Percentiles rank a stretch among this genome's conserved stretches.
Evolutionary conservation across 2,888 invertebrate species (phyloP).

Genomic region (Sisyra nigra): DNA sequence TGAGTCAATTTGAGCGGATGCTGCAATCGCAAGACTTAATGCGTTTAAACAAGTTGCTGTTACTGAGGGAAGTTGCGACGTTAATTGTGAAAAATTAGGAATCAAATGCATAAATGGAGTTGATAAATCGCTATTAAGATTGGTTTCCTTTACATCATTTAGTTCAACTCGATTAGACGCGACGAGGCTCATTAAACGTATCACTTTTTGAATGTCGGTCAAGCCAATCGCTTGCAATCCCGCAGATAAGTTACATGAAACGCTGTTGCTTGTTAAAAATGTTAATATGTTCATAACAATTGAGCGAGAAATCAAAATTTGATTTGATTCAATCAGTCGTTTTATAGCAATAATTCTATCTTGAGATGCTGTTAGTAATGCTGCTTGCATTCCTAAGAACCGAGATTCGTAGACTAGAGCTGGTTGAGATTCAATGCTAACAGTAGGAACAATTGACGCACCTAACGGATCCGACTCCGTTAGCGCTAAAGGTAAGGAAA

Average conservation of each 20-base stretch:
- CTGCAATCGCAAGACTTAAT: constrained; percentile 29
- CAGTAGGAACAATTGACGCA: constrained; percentile 26
- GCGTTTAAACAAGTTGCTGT: constrained; percentile 23
- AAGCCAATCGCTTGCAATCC: constrained; percentile 27
- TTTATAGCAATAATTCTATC: constrained; percentile 34
- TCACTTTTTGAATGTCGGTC: constrained; percentile 38
- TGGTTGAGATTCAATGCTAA: constrained; percentile 19
- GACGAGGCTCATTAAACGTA: constrained; percentile 39
- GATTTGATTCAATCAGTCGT: constrained; percentile 31
- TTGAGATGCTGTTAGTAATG: constrained; percentile 26
- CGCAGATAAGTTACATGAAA: constrained; percentile 20
- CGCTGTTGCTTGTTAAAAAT: constrained; percentile 22
- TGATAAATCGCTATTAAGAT: constrained; percentile 13
- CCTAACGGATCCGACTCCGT: constrained; percentile 37
- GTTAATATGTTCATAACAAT: constrained; percentile 37
- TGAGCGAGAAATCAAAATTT: constrained; percentile 35
- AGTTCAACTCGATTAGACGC: constrained; percentile 36
- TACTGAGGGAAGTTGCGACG: constrained; percentile 19
- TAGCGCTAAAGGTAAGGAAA: constrained; percentile 30
- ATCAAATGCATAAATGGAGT: constrained; percentile 13
- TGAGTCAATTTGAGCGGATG: constrained; percentile 35
- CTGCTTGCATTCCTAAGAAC: constrained; percentile 34
- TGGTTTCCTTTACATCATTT: constrained; percentile 16
- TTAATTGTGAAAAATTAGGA: constrained; percentile 20
- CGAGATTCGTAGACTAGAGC: constrained; percentile 19